Conservation (phyloP, 2,888 invertebrate species). For the Nymphalis c-album region DNA sequence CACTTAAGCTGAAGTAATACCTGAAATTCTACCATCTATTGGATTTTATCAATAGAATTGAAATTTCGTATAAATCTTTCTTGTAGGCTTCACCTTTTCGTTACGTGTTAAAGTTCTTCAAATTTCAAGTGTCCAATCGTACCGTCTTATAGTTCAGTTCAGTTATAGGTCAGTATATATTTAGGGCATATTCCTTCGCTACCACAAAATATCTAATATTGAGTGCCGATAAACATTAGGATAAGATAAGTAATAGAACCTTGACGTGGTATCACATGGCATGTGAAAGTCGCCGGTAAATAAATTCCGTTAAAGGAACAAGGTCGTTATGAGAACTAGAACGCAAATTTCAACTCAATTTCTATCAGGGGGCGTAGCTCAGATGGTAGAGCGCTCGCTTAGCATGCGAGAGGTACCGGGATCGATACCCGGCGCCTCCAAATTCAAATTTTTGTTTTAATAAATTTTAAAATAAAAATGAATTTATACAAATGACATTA, state of each 20-base stretch:
- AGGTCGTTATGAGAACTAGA: constrained; percentile 6
- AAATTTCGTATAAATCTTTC: too few relatives aligned
- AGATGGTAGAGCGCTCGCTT: constrained; percentile 82
- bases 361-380: constrained; percentile 74
- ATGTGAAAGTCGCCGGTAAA: constrained; percentile 40
- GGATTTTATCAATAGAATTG: too few relatives aligned
- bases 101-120: too few relatives aligned
- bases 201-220: constrained; percentile 14
- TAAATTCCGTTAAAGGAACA: constrained; percentile 6
- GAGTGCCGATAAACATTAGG: constrained; percentile 36
- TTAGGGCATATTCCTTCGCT: constrained; percentile 13
- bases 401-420: constrained; percentile 81
- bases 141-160: too few relatives aligned
- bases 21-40: too few relatives aligned
- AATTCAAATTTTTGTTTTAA: constrained; percentile 33
- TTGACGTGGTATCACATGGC: constrained; percentile 37
- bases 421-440: constrained; percentile 82
- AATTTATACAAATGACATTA: background rate
- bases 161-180: background rate
- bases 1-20: too few relatives aligned
- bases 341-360: background rate
- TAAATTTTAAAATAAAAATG: background rate
- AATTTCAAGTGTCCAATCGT: too few relatives aligned
- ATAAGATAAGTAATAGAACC: constrained; percentile 38
- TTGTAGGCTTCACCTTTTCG: too few relatives aligned